Evolutionary conservation across 2,888 invertebrate species (phyloP), one percentile per base, ranked within the genome.

Genomic region (Erannis defoliaria): DNA sequence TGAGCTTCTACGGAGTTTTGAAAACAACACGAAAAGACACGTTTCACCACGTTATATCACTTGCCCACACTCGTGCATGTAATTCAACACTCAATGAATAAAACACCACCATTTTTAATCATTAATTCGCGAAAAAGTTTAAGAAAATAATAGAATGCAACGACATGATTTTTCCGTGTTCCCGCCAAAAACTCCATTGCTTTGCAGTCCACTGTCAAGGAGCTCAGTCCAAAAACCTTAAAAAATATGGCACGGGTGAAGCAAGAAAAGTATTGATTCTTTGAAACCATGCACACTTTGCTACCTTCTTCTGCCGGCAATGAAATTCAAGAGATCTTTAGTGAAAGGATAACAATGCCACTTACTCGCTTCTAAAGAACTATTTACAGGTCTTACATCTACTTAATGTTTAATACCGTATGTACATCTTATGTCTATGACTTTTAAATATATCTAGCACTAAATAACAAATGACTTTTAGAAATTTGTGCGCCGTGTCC

Each of bases 331-430:
- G 93, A 93, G 93, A 93, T 93, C 93, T 93, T 93, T 77, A 89
- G 93, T 93, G 93, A 93, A 93, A 93, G 93, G 88, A 92, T 88
- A 93, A 92, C 91, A 90, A 93, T 84, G 82, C 81, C 84, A 87
- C 90, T 80, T 74, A 83, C 73, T 82, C 88, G 88, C 88, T 77
- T 75, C 77, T 80, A 77, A 64, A 31, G 31, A 51, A 9, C 38
- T 62, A 62, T 57, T 35, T 62, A 56, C 62, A 62, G 21, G 21
- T 38, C 55, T 45, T 51, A 45, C 1, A 42, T 35, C 40, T 56
- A 60, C 23, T 26, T 31, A 46, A 10, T 48, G 21, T 43, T 19
- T 51, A 40, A 50, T 50, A 33, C 48, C 31, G 48, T 73, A 75
- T 82, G 67, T 75, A 76, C 75, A 71, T 66, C 31, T 74, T 77